These are phyloP conservation scores for Lethrus apterus DNA, from an alignment of 1,140 invertebrate species.

Conservation along the genomic window DNA sequence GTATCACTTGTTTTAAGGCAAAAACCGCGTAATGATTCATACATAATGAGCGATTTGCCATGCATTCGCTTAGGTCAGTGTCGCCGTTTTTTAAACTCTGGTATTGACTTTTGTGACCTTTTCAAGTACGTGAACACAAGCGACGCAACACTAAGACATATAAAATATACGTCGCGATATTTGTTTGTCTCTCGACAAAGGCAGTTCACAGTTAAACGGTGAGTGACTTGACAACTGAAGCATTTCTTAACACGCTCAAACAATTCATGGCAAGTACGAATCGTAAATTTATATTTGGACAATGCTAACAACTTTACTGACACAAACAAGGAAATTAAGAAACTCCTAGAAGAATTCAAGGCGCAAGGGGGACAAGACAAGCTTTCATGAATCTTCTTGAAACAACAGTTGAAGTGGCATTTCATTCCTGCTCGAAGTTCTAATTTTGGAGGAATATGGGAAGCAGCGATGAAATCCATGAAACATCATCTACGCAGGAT, in stretches of 20 bases:
- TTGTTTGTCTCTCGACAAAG: slow-evolving; percentile 31
- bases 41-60: too few relatives aligned
- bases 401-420: slow-evolving; percentile 17
- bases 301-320: slow-evolving; percentile 14
- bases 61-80: too few relatives aligned
- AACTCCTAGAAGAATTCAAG: not conserved
- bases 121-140: not conserved
- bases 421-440: slow-evolving; percentile 27
- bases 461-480: slow-evolving; percentile 22
- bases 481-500: slow-evolving; percentile 25
- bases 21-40: too few relatives aligned
- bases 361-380: not conserved
- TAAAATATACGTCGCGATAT: slow-evolving; percentile 26
- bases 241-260: slow-evolving; percentile 27
- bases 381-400: not conserved
- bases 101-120: not conserved
- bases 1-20: too few relatives aligned
- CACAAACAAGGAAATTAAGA: slow-evolving; percentile 1
- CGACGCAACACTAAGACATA: not conserved
- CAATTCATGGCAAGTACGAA: slow-evolving; percentile 28
- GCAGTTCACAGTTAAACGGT: slow-evolving; percentile 34
- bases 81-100: too few relatives aligned
- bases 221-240: slow-evolving; percentile 22
- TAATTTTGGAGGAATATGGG: slow-evolving; percentile 32
- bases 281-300: slow-evolving; percentile 24